Conservation (phyloP, 2,113 vertebrate species). For the Salminus brasiliensis region DNA sequence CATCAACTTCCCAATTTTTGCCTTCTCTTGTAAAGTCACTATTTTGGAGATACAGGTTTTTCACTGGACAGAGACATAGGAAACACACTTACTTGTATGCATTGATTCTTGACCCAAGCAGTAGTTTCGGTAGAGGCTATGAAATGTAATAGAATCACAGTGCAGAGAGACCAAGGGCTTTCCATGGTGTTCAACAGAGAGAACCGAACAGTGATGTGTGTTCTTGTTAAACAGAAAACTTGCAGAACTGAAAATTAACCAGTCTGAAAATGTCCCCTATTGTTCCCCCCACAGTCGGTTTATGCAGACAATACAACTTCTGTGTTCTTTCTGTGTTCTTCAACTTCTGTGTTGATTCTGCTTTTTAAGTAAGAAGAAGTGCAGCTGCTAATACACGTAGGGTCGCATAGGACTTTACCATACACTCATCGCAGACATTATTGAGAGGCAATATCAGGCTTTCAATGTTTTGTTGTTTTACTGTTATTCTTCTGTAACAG, state of each 20-base stretch:
- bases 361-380: background rate
- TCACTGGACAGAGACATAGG: no score
- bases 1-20: no score
- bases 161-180: background rate
- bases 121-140: background rate
- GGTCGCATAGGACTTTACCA: no score
- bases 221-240: background rate
- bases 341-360: background rate
- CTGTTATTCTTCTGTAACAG: no score
- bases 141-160: background rate
- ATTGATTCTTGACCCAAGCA: slow-evolving; percentile 2
- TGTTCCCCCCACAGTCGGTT: background rate
- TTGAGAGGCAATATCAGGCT: no score
- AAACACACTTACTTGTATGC: slow-evolving; percentile 11
- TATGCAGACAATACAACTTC: background rate
- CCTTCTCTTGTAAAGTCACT: no score
- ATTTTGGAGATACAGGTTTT: no score
- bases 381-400: no score
- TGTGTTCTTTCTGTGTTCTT: no score
- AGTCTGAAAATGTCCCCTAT: background rate
- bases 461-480: no score
- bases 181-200: background rate
- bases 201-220: background rate
- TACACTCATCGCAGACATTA: no score
- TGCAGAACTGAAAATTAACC: slow-evolving; percentile 24